Percentiles rank a stretch among this genome's conserved stretches.
These are phyloP conservation scores for Enteromius anoplus DNA, from an alignment of 2,797 vertebrate genomes.

Conservation along the genomic window DNA sequence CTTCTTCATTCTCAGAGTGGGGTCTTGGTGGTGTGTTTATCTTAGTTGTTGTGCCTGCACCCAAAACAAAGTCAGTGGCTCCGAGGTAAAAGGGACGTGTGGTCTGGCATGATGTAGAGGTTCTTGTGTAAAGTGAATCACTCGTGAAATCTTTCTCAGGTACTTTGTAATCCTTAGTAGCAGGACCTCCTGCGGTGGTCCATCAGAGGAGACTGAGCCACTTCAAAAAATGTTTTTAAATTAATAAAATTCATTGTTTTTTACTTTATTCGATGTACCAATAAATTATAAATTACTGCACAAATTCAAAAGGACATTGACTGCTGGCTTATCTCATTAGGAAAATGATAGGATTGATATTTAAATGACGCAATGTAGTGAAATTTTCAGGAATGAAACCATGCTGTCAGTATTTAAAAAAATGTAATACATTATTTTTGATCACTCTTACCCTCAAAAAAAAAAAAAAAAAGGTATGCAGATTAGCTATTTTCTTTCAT, in stretches of 20 bases:
- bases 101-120: conserved; percentile 26
- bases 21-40: conserved; percentile 31
- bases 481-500: background rate
- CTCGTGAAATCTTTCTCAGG: background rate
- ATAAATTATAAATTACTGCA: background rate
- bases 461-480: background rate
- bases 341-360: background rate
- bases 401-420: background rate
- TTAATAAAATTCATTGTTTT: background rate
- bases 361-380: background rate
- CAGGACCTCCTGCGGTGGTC: background rate
- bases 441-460: background rate
- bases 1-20: conserved; percentile 55
- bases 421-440: background rate
- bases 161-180: background rate
- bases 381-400: background rate
- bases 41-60: background rate
- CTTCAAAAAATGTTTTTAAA: background rate
- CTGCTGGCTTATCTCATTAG: background rate
- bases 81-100: conserved; percentile 21
- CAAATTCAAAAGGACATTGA: background rate
- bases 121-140: conserved; percentile 21
- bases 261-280: background rate
- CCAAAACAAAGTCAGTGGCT: conserved; percentile 39
- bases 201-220: background rate